Base-by-base conservation (phyloP, 2,113 vertebrate species). In the Burhinus bistriatus region DNA sequence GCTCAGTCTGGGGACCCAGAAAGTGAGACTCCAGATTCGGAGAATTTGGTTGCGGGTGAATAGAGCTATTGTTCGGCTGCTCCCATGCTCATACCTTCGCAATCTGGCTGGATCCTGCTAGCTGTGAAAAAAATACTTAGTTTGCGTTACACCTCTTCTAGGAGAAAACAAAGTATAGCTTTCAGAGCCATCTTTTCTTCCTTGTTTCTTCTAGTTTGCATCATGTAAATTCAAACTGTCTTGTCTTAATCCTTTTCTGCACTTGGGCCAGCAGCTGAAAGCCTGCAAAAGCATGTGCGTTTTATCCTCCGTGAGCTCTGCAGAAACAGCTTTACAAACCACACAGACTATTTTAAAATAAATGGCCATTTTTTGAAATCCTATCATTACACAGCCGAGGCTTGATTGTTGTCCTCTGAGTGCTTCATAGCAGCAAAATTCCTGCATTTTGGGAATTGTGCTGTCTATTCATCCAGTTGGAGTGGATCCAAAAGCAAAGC, bases 261-360 rank as follows among this genome's bases (percentile, higher is more conserved):
- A 30, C 87, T 95, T 47, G 54, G 58, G 66, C 89, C 89, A 94
- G 87, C 62, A 85, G 49, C 87, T 3, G 61, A 91, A 65, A 93
- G 61, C 44, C 47, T 72, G 57, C 1, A 3, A 49, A 93, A 93
- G 23, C 57, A 55, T 52, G 52, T 81, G 61, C 4, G 1, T 80
- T 69, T 58, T 92, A 44, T 73, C 58, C 64, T 94, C 62, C 61
- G 18, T 34, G 47, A 9, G 5, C 85, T 87, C 66, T 72, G 61
- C 51, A 87, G 54, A 66, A 97, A 84, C 49, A 76, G n/a, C 45
- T 87, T 89, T 58, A 51, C 57, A 91, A 96, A 95, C 95, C 94
- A 62, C 95, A 93, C 49, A 81, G 57, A 18, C 84, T 95, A 83
- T 96, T 96, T 94, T 90, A 87, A 96, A 96, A 93, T 87, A 91